These are phyloP conservation scores for Diarsia rubi DNA, from an alignment of 2,888 invertebrate genomes.

Conservation along the genomic window DNA sequence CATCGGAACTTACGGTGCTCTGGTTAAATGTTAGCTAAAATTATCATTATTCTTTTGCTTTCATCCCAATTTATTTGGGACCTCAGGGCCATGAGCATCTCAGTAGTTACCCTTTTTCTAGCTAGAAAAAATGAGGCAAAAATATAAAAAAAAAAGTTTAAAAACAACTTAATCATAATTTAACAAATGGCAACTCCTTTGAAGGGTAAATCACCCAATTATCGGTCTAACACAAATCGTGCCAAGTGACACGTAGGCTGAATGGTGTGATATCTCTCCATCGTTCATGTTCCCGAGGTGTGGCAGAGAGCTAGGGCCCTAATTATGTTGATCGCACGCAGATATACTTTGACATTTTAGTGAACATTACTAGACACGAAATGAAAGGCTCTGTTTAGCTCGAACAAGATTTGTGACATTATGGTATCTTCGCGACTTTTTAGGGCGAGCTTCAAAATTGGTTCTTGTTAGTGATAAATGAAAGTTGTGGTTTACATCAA, in stretches of 20 bases:
- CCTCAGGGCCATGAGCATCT: background rate
- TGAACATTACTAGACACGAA: conserved; percentile 43
- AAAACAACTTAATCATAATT: conserved; percentile 5
- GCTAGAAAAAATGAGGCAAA: background rate
- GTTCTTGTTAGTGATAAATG: conserved; percentile 18
- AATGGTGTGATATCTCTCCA: conserved; percentile 65
- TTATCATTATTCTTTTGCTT: background rate
- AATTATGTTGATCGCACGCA: conserved; percentile 75
- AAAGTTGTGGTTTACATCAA: conserved; percentile 15
- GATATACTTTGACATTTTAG: conserved; percentile 75
- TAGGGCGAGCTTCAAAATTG: conserved; percentile 8
- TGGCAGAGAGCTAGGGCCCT: conserved; percentile 71
- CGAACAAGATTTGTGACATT: conserved; percentile 60
- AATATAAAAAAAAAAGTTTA: background rate
- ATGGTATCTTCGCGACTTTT: conserved; percentile 52
- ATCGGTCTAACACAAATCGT: conserved; percentile 64
- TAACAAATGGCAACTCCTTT: conserved; percentile 33
- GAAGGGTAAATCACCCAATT: conserved; percentile 67
- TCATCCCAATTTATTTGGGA: background rate
- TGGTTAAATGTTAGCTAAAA: background rate
- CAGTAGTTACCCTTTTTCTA: background rate
- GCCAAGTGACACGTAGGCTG: conserved; percentile 72
- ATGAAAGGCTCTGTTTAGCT: conserved; percentile 53
- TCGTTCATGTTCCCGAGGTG: conserved; percentile 69
- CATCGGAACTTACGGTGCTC: background rate